phyloP scores from a whole-genome alignment of 2,797 vertebrate species.

The Dromococcyx pavoninus region DNA sequence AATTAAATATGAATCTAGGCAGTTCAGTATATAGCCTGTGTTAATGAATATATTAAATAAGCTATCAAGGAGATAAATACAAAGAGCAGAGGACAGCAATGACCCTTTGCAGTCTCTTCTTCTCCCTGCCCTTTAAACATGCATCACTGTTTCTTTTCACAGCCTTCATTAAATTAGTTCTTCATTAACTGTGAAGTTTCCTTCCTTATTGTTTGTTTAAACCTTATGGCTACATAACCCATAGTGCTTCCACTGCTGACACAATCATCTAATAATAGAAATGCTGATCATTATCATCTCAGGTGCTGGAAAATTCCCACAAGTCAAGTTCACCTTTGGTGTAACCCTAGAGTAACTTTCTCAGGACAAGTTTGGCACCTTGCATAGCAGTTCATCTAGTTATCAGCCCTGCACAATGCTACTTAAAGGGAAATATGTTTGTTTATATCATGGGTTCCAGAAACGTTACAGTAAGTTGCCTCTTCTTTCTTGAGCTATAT shows the following conservation, averaged over 20 bases:
- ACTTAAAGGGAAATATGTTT: not conserved
- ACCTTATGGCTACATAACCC: not conserved
- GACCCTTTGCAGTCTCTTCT: not conserved
- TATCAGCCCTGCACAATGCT: not conserved
- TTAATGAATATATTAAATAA: conserved; percentile 44
- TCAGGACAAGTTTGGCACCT: not conserved
- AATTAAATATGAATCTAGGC: not conserved
- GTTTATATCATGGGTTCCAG: not conserved
- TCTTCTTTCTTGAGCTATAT: not conserved
- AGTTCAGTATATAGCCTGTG: not conserved
- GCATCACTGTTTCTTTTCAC: not conserved
- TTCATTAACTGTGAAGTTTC: conserved; percentile 13
- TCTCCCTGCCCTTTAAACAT: conserved; percentile 18
- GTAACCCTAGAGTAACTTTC: not conserved
- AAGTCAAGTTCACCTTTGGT: conserved; percentile 6
- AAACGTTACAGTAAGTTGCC: not conserved
- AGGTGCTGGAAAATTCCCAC: not conserved
- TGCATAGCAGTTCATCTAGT: not conserved
- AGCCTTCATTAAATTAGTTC: conserved; percentile 30
- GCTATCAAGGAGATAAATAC: conserved; percentile 38
- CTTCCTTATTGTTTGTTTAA: conserved; percentile 6
- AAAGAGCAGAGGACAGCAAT: not conserved
- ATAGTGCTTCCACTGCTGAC: not conserved
- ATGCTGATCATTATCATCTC: not conserved
- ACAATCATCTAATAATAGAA: conserved; percentile 12